Evolutionary conservation across 2,113 vertebrate species (phyloP), one percentile per base, ranked within the genome.

Genomic region (Myotis brandtii): DNA sequence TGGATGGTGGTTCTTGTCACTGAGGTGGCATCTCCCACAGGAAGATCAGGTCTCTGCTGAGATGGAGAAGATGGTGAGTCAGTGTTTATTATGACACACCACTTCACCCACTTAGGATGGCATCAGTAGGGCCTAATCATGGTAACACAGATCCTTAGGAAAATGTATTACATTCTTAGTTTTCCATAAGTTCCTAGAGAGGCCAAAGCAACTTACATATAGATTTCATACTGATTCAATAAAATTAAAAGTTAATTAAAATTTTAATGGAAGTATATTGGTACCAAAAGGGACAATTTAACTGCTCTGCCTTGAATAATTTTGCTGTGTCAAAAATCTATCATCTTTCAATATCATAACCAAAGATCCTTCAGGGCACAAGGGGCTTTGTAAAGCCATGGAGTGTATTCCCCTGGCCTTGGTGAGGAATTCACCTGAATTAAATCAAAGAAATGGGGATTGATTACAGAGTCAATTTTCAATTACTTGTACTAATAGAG

Each of bases 381-480:
- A 27, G 43, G 13, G 76, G 72, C 80, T 93, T 94, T 86, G 32
- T 50, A 88, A 92, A 34, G 72, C 75, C 37, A 34, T 27, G 8
- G 48, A 90, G 25, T 66, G 3, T 40, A 62, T 93, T 56, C 23
- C 34, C 64, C 14, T 46, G 30, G 20, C n/a, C 64, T 84, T 25
- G 46, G 59, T 93, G 87, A 96, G 77, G 69, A 92, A 67, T 27
- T 87, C 37, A 79, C 90, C 85, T 88, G 96, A 95, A 96, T 93
- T 96, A 95, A 97, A 93, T 96, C 80, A 97, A 96, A 96, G 86
- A 91, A 92, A 97, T 86, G 46, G 84, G 92, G 76, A 97, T 96
- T 96, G 96, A 98, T 95, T 97, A 91, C n/a, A 93, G 92, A 97
- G 96, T 96, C 96, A 97, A 97, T 95, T 97, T 97, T 96, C 96